A percentile compares a stretch with the other conserved stretches of the same genome.
These are phyloP conservation scores for Lepidurus arcticus DNA, from an alignment of 1,140 invertebrate genomes.

Conservation along the genomic window DNA sequence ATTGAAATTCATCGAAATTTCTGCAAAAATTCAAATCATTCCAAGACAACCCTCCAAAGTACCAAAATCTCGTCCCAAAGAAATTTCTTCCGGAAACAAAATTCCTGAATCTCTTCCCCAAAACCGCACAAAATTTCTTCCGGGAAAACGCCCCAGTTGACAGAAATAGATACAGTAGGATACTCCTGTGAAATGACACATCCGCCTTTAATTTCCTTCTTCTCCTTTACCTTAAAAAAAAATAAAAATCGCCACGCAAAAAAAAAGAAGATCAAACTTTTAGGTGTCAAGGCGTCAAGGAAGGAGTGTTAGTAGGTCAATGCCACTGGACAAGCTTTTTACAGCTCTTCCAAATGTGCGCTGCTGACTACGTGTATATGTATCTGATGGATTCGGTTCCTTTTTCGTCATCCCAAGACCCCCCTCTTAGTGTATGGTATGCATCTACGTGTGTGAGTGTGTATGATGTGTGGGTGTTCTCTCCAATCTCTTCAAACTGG, in stretches of 20 bases:
- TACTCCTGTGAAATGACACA: too few species aligned
- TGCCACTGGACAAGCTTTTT: background rate
- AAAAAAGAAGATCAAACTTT: background rate
- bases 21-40: too few species aligned
- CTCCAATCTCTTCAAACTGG: background rate
- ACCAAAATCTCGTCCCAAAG: too few species aligned
- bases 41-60: too few species aligned
- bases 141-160: too few species aligned
- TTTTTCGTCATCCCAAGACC: background rate
- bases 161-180: too few species aligned
- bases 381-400: background rate
- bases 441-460: too few species aligned
- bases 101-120: too few species aligned
- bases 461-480: background rate
- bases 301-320: constrained; percentile 21
- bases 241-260: background rate
- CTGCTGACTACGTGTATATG: background rate
- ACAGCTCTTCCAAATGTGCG: background rate
- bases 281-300: constrained; percentile 20
- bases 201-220: background rate
- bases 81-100: too few species aligned
- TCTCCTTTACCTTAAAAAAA: background rate
- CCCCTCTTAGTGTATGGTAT: background rate
- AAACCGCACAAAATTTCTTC: too few species aligned
- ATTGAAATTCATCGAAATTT: too few species aligned